Conservation (phyloP, 2,888 invertebrate genomes). For the Athalia rosae region DNA sequence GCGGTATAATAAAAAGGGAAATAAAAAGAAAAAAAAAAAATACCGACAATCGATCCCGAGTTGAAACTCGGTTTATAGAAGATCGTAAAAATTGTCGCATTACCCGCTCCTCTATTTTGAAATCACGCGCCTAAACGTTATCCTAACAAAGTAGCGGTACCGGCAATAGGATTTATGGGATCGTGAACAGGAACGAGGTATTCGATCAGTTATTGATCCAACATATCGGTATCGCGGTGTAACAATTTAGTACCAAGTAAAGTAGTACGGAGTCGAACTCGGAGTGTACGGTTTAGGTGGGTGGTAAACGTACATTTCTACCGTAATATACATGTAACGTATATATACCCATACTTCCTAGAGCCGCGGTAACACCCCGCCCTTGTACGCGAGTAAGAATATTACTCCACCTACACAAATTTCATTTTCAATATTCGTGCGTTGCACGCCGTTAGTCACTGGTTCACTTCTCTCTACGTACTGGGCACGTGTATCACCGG, state of each 20-base stretch:
- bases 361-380: conserved; percentile 25
- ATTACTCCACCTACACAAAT: neutral
- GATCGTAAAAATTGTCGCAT: too few species aligned
- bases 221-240: conserved; percentile 36
- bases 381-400: neutral
- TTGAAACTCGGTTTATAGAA: too few species aligned
- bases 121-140: too few species aligned
- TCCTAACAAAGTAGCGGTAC: too few species aligned
- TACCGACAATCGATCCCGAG: too few species aligned
- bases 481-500: conserved; percentile 40
- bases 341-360: neutral
- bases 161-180: conserved; percentile 19
- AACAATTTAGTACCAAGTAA: conserved; percentile 34
- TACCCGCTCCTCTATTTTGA: too few species aligned
- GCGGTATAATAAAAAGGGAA: neutral
- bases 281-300: neutral
- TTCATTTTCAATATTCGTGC: neutral
- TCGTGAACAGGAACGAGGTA: conserved; percentile 19
- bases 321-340: neutral
- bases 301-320: neutral
- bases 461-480: neutral
- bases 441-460: neutral
- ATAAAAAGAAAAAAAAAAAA: neutral
- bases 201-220: conserved; percentile 44
- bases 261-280: conserved; percentile 23